Conservation (phyloP, 2,113 vertebrate species). For the Sapayoa aenigma region DNA sequence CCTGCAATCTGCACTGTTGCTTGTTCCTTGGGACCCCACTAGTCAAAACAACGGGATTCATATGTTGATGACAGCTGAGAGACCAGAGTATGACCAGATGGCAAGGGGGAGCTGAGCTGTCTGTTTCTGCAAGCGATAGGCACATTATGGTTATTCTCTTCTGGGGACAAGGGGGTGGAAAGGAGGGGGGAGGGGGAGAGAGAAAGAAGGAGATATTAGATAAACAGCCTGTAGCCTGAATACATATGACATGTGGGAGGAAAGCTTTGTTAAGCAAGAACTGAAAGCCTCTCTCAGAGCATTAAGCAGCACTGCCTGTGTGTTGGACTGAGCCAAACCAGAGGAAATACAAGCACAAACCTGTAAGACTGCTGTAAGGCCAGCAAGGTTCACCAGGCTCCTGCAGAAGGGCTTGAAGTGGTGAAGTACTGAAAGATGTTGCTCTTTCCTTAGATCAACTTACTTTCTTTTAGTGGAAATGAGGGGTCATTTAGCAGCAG, state of each 20-base stretch:
- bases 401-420: background rate
- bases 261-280: conserved; percentile 62
- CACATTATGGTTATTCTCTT: conserved; percentile 64
- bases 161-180: conserved; percentile 38
- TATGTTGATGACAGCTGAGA: conserved; percentile 66
- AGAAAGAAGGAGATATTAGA: conserved; percentile 47
- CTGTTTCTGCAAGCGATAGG: conserved; percentile 66
- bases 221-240: conserved; percentile 69
- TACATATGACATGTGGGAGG: conserved; percentile 66
- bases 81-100: conserved; percentile 66
- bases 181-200: background rate
- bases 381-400: background rate
- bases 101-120: conserved; percentile 64
- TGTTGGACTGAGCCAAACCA: conserved; percentile 14
- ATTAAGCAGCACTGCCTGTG: conserved; percentile 17
- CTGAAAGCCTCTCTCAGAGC: conserved; percentile 39
- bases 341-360: background rate
- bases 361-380: background rate
- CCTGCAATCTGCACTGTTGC: conserved; percentile 53
- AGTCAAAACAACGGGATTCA: conserved; percentile 69
- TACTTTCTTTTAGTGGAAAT: background rate
- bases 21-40: conserved; percentile 63
- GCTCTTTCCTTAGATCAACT: background rate
- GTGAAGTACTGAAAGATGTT: background rate
- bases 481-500: background rate